These are phyloP conservation scores for Lithobates sylvaticus DNA, from an alignment of 2,797 vertebrate species.

Conservation along the genomic window DNA sequence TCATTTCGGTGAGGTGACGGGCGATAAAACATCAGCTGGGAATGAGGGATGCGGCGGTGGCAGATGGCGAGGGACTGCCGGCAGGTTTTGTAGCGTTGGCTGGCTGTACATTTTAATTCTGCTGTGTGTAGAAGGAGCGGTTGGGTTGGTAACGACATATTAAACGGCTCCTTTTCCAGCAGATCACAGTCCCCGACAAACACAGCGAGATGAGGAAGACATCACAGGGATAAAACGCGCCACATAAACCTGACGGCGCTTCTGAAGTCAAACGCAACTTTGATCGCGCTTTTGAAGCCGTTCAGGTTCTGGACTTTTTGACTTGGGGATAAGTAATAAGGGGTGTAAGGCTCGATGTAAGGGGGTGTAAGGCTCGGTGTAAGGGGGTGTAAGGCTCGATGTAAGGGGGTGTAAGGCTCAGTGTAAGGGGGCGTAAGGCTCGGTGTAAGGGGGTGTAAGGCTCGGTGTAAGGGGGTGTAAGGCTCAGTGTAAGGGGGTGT, in stretches of 20 bases:
- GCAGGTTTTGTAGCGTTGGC: neutral
- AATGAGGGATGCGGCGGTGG: neutral
- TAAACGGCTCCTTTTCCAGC: conserved; percentile 1
- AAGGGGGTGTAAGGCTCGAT: neutral
- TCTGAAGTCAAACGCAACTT: conserved; percentile 10
- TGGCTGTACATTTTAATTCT: conserved; percentile 24
- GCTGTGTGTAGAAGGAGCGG: neutral
- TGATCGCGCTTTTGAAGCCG: neutral
- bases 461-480: neutral
- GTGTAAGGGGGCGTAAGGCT: too few species aligned
- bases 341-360: neutral
- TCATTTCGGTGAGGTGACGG: conserved; percentile 14
- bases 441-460: neutral
- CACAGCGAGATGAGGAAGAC: neutral
- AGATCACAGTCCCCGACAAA: neutral
- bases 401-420: neutral
- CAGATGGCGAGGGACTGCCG: conserved; percentile 24
- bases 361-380: neutral
- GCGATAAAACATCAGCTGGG: conserved; percentile 19
- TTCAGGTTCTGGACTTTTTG: neutral
- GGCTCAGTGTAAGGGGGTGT: too few species aligned
- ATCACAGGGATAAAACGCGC: neutral
- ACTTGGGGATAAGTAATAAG: conserved; percentile 1
- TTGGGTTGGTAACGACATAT: neutral
- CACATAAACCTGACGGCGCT: neutral